Base-by-base conservation (phyloP, 2,888 invertebrate genomes). In the Agriopis aurantiaria region DNA sequence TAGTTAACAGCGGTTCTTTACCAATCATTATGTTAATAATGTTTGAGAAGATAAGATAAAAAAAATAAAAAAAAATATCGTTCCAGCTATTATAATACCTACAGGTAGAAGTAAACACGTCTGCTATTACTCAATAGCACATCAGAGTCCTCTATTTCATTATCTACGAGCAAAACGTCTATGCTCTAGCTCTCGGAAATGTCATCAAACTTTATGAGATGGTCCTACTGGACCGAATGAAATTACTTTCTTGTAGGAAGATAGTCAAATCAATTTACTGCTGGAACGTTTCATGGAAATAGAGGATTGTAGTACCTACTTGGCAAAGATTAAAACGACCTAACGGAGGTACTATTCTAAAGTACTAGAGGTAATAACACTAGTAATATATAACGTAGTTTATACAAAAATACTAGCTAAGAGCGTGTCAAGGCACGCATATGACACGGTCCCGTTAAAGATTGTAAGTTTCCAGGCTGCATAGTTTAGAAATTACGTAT, bases 171-270 rank as follows among this genome's bases (percentile, higher is more conserved):
- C 23, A 41, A 59, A 63, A 57, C 45, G 62, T 52, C 56, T 68
- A 9, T 43, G 23, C 62, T 53, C 62, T 11, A 53, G 57, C 49
- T 57, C n/a, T 33, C 5, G n/a, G 51, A 53, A 9, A 55, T 23
- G 59, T 68, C 61, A 61, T 67, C 61, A 61, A 61, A 56, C 43
- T 61, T 67, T 61, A 67, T 43, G 55, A 56, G 49, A 61, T 56
- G 23, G 55, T 45, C 46, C 60, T 10, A 62, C 53, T 53, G 62
- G 62, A 61, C 61, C 17, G 61, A 61, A 51, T 61, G 61, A 51
- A 62, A 62, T 62, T 53, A 62, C 53, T 3, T 33, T 33, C 23
- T 61, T 41, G 61, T 43, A 62, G 43, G 49, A 41, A 43, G 12
- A 45, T 43, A n/a, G 61, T 48, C n/a, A 6, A 53, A 53, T 17